A percentile compares a stretch with the other conserved stretches of the same genome.
Conservation (phyloP, 2,888 invertebrate species). For the Synanthedon myopaeformis region DNA sequence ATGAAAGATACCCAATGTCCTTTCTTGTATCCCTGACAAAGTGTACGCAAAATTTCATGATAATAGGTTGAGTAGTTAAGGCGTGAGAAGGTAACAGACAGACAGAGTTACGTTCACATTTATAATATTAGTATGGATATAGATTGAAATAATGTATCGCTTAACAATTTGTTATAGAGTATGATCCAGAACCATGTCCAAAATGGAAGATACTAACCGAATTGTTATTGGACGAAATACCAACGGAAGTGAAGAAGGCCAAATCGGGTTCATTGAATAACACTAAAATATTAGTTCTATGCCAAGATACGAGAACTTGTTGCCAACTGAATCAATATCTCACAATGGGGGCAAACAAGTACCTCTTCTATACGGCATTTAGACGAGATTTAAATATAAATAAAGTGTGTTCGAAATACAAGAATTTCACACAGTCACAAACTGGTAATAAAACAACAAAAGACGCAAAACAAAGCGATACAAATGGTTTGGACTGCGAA, state of each 20-base stretch:
- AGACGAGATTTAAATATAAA: conserved; percentile 70
- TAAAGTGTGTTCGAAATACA: conserved; percentile 65
- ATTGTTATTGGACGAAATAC: conserved; percentile 84
- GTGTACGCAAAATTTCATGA: no score
- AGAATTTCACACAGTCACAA: conserved; percentile 29
- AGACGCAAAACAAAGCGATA: conserved; percentile 13
- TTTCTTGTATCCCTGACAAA: no score
- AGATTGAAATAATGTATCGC: neutral
- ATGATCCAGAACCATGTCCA: conserved; percentile 86
- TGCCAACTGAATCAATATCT: conserved; percentile 81
- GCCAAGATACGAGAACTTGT: conserved; percentile 86
- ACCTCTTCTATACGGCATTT: conserved; percentile 73
- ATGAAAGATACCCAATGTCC: no score
- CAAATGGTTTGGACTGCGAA: conserved; percentile 15
- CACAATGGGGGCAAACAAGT: conserved; percentile 73
- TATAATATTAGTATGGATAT: no score
- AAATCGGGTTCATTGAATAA: conserved; percentile 40
- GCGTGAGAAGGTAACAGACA: no score
- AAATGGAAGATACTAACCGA: conserved; percentile 91
- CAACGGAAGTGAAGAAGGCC: conserved; percentile 73
- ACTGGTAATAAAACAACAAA: conserved; percentile 12
- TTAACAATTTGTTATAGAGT: conserved; percentile 60
- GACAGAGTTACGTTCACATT: no score
- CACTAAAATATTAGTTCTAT: conserved; percentile 84
- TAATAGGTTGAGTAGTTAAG: no score